These are phyloP conservation scores for Scaptomyza parva DNA, from an alignment of 2,888 invertebrate genomes.

Conservation along the genomic window DNA sequence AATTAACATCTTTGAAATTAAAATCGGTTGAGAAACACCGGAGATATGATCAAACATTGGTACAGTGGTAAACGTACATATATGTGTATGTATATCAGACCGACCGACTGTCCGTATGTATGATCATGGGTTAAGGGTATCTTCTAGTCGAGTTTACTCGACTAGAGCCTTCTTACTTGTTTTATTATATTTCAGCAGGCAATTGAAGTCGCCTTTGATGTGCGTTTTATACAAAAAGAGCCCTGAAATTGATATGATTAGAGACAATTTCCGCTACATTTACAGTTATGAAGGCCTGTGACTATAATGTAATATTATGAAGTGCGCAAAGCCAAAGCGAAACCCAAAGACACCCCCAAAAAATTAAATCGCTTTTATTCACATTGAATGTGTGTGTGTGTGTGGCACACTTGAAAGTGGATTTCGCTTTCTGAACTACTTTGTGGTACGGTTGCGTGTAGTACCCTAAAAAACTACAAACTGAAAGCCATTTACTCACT, in stretches of 20 bases:
- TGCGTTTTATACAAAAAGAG: constrained; percentile 11
- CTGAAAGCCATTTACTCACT: constrained; percentile 34
- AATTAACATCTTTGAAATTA: no score
- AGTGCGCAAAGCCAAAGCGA: constrained; percentile 54
- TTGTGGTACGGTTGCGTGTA: constrained; percentile 25
- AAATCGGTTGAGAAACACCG: no score
- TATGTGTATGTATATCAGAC: no score
- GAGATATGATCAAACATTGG: no score
- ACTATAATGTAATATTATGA: constrained; percentile 63
- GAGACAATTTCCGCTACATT: constrained; percentile 31
- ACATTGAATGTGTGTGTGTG: constrained; percentile 32
- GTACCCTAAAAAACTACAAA: constrained; percentile 21
- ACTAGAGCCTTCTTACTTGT: no score
- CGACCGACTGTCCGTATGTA: no score
- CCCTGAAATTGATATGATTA: constrained; percentile 41
- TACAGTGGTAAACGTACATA: no score
- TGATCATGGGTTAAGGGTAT: no score
- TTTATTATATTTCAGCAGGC: neutral
- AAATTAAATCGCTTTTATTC: constrained; percentile 53
- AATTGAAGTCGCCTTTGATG: constrained; percentile 44
- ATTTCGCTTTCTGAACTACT: constrained; percentile 54
- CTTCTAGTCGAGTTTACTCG: no score
- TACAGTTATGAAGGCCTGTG: constrained; percentile 32
- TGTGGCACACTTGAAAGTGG: constrained; percentile 41
- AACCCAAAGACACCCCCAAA: constrained; percentile 38